These are phyloP conservation scores for Archocentrus centrarchus DNA, from an alignment of 2,113 vertebrate species.

Conservation along the genomic window DNA sequence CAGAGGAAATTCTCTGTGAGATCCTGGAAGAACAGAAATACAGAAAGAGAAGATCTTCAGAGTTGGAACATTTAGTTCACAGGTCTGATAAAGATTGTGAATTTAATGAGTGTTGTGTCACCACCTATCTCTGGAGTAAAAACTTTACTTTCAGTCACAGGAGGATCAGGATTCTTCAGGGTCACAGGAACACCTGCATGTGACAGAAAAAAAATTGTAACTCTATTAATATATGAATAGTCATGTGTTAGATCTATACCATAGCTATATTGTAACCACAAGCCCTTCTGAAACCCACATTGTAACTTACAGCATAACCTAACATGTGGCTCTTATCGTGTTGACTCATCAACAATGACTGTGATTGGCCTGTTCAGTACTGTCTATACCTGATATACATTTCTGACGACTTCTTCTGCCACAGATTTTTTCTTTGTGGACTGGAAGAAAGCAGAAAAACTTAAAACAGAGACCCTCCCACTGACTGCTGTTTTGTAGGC, in stretches of 20 bases:
- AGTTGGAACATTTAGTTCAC: rapidly evolving
- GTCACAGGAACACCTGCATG: rapidly evolving
- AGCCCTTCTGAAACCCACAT: rapidly evolving
- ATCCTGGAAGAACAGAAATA: rapidly evolving
- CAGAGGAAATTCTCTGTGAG: background rate
- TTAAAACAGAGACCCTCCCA: rapidly evolving
- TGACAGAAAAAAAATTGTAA: background rate
- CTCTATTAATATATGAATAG: background rate
- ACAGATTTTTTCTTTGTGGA: background rate
- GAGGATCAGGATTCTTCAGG: rapidly evolving
- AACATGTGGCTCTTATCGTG: background rate
- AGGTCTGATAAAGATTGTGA: rapidly evolving
- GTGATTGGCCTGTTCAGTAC: rapidly evolving
- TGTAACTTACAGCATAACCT: rapidly evolving
- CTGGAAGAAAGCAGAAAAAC: rapidly evolving
- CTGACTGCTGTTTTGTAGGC: no score
- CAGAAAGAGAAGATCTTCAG: rapidly evolving
- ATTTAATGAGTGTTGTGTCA: background rate
- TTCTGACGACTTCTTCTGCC: background rate
- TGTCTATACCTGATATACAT: background rate
- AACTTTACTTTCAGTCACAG: rapidly evolving
- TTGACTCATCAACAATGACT: background rate
- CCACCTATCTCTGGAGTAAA: background rate
- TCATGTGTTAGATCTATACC: rapidly evolving
- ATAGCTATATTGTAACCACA: rapidly evolving